Conservation (phyloP, 2,113 vertebrate genomes). For the Phalacrocorax aristotelis region DNA sequence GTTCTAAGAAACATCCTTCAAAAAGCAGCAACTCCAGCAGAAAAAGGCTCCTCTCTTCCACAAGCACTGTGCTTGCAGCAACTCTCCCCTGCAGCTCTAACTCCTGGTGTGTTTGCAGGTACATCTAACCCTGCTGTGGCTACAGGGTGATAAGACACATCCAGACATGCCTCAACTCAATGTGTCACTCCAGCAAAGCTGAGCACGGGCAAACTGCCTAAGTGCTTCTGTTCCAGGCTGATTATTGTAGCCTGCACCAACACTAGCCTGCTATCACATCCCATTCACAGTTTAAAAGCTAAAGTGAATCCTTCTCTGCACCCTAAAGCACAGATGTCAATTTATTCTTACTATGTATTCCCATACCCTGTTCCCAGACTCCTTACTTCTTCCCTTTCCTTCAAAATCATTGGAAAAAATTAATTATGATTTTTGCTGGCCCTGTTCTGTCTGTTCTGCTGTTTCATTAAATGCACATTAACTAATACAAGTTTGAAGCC, state of each 20-base stretch:
- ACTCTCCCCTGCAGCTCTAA: not conserved
- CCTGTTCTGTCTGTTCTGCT: not conserved
- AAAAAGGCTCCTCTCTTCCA: not conserved
- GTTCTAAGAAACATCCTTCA: not conserved
- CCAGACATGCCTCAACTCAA: not conserved
- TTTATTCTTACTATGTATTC: accelerated
- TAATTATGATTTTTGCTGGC: not conserved
- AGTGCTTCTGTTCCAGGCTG: not conserved
- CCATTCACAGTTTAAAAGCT: not conserved
- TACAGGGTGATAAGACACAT: not conserved
- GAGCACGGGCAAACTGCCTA: not conserved
- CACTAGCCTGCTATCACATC: not conserved
- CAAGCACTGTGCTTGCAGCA: not conserved
- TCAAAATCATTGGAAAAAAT: not conserved
- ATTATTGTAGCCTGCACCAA: not conserved
- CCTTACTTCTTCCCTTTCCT: not conserved
- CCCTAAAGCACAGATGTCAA: not conserved
- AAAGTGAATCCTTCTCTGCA: not conserved
- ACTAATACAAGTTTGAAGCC: not conserved
- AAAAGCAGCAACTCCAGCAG: not conserved
- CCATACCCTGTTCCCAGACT: not conserved
- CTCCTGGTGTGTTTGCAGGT: not conserved
- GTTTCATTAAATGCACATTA: not conserved
- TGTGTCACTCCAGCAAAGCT: not conserved
- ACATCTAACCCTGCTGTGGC: not conserved